Conservation (phyloP, 1,140 invertebrate genomes). For the Cotesia chilonis region DNA sequence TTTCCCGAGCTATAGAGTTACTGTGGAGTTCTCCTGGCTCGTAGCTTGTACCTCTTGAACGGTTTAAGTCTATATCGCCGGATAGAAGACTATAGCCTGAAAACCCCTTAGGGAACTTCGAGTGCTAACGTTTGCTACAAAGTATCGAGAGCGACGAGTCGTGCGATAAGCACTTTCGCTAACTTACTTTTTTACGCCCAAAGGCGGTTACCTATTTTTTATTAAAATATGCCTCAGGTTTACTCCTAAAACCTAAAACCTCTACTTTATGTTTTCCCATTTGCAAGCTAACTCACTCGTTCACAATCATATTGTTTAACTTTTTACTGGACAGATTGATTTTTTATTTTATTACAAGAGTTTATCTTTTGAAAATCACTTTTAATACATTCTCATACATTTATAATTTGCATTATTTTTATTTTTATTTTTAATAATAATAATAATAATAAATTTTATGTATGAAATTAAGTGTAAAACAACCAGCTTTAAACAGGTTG, state of each 20-base stretch:
- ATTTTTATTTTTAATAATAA: no score
- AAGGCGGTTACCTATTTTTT: background rate
- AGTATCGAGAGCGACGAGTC: constrained; percentile 33
- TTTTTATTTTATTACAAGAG: no score
- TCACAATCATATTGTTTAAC: no score
- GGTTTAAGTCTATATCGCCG: constrained; percentile 29
- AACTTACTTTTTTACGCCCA: constrained; percentile 13
- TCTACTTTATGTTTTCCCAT: no score
- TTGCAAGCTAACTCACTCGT: no score
- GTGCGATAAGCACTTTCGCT: constrained; percentile 29
- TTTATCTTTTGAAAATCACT: no score
- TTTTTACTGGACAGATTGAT: no score
- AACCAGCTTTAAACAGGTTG: no score
- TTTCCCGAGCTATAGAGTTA: background rate
- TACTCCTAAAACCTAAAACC: background rate
- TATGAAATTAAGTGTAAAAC: no score
- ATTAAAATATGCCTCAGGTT: background rate
- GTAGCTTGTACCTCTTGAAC: constrained; percentile 8
- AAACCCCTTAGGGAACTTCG: constrained; percentile 23
- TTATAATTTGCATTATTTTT: no score
- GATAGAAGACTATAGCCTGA: constrained; percentile 11
- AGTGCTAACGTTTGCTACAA: constrained; percentile 31
- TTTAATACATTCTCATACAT: no score
- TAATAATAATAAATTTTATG: no score
- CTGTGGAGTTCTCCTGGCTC: background rate